Conservation (phyloP, 2,888 invertebrate species). For the Drosophila eohydei region DNA sequence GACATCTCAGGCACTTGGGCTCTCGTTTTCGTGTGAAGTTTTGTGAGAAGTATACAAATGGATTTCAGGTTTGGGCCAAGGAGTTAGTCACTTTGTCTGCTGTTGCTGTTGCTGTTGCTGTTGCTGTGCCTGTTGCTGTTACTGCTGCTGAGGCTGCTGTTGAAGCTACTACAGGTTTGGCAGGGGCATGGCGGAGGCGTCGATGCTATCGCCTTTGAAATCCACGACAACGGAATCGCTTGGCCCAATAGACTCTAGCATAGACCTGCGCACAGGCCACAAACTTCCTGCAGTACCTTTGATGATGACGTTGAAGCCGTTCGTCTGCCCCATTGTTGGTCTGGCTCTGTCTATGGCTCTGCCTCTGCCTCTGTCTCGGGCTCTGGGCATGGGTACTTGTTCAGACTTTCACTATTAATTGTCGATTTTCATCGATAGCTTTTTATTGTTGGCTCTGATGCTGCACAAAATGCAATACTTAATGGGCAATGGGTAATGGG, state of each 20-base stretch:
- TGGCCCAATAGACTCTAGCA: conserved; percentile 60
- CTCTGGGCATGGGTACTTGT: conserved; percentile 41
- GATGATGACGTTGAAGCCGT: conserved; percentile 47
- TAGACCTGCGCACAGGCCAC: conserved; percentile 45
- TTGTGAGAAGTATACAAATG: conserved; percentile 81
- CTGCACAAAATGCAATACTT: conserved; percentile 69
- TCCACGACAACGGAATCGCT: conserved; percentile 69
- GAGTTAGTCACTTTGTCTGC: conserved; percentile 70
- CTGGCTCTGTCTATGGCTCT: not conserved
- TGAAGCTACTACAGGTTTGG: conserved; percentile 37
- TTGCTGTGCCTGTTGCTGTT: not conserved
- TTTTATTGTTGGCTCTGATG: conserved; percentile 43
- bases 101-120: conserved; percentile 7
- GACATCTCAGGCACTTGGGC: conserved; percentile 19
- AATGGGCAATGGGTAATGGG: conserved; percentile 78
- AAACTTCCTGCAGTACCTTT: conserved; percentile 77
- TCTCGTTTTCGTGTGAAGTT: conserved; percentile 72
- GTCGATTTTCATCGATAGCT: conserved; percentile 78
- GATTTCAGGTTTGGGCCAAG: conserved; percentile 70
- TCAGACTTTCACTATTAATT: conserved; percentile 81
- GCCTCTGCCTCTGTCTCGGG: not conserved
- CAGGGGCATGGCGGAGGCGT: conserved; percentile 61
- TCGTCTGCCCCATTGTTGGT: conserved; percentile 28
- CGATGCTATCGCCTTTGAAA: conserved; percentile 81
- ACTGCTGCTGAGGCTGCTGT: not conserved